phyloP scores from a whole-genome alignment of 2,113 vertebrate species.

The Xiphorhynchus elegans region DNA sequence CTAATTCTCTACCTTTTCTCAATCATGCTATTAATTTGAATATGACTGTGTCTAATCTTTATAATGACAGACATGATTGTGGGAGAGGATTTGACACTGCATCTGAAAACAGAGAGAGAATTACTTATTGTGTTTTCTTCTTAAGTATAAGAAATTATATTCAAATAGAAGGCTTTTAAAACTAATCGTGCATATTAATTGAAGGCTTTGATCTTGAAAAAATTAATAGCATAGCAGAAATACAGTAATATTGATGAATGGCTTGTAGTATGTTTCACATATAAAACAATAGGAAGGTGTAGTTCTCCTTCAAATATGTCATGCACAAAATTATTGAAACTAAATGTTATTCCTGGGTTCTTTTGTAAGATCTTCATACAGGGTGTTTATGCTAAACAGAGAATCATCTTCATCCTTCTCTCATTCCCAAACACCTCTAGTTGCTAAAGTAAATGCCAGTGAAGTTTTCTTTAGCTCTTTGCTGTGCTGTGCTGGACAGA shows the following conservation, averaged over 20 bases:
- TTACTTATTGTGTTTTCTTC: not conserved
- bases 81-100: not conserved
- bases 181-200: not conserved
- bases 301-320: constrained; percentile 59
- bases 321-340: constrained; percentile 60
- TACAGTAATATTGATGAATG: not conserved
- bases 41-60: not conserved
- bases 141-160: not conserved
- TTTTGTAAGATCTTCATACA: not conserved
- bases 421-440: constrained; percentile 56
- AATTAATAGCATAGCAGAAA: not conserved
- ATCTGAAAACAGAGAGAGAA: not conserved
- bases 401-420: constrained; percentile 57
- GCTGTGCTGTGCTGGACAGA: not conserved
- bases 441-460: constrained; percentile 69
- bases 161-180: not conserved
- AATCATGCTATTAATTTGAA: not conserved
- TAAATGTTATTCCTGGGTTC: not conserved
- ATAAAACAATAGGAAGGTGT: constrained; percentile 4
- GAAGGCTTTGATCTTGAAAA: not conserved
- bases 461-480: constrained; percentile 32
- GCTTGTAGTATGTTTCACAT: not conserved
- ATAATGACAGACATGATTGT: not conserved
- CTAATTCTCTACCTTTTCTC: not conserved
- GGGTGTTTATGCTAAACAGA: constrained; percentile 1